Percentiles rank a stretch among this genome's conserved stretches.
Evolutionary conservation across 92 coral and sea anemone species (phyloP).

Genomic region (Galaxea fascicularis): DNA sequence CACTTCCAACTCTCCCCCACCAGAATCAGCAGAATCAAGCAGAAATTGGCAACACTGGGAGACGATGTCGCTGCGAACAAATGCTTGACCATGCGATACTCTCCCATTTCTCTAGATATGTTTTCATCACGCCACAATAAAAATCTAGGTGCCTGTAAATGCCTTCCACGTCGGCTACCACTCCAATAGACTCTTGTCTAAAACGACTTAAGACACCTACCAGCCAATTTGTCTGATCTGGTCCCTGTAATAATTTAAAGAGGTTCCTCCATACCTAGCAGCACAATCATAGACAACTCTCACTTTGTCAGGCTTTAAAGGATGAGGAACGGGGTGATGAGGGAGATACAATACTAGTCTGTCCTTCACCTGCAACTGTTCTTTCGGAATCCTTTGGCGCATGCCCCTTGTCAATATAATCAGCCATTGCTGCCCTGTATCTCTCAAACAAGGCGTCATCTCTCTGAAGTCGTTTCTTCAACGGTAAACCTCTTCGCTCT

Average conservation of each 20-base stretch:
- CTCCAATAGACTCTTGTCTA: slow-evolving; percentile 50
- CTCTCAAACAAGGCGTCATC: slow-evolving; percentile 52
- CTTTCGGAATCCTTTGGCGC: slow-evolving; percentile 41
- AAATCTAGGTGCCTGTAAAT: slow-evolving; percentile 61
- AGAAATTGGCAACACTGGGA: slow-evolving; percentile 56
- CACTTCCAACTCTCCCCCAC: not conserved
- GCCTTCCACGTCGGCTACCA: slow-evolving; percentile 65
- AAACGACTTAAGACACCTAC: slow-evolving; percentile 65
- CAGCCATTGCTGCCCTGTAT: slow-evolving; percentile 61
- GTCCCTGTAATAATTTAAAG: slow-evolving; percentile 59
- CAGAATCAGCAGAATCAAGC: slow-evolving; percentile 38
- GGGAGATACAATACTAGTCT: slow-evolving; percentile 35
- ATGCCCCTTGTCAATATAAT: slow-evolving; percentile 59
- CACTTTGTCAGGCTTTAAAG: slow-evolving; percentile 62
- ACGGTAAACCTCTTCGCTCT: slow-evolving; percentile 47
- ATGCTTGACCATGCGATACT: slow-evolving; percentile 65
- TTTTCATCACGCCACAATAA: slow-evolving; percentile 64
- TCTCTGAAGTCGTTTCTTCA: slow-evolving; percentile 61
- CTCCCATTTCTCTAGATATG: slow-evolving; percentile 44
- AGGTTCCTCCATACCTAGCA: slow-evolving; percentile 42
- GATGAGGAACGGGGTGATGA: slow-evolving; percentile 61
- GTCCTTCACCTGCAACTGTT: slow-evolving; percentile 7
- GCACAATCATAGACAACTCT: slow-evolving; percentile 68
- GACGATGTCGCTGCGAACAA: slow-evolving; percentile 65
- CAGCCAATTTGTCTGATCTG: slow-evolving; percentile 52